Conservation (phyloP, 2,888 invertebrate genomes). For the Saturnia japonica region DNA sequence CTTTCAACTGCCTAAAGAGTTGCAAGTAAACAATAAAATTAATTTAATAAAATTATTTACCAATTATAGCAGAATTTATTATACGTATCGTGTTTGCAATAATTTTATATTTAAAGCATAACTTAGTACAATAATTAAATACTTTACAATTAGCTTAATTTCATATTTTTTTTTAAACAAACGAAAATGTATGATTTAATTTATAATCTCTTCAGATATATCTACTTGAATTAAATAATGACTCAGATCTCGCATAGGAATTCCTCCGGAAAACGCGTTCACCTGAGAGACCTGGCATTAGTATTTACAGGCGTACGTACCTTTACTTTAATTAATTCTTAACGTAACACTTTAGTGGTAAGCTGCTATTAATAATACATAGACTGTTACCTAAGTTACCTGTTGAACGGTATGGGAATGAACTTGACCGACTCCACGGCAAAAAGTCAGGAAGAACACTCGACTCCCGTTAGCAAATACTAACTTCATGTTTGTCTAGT, state of each 20-base stretch:
- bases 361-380: conserved; percentile 59
- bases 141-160: too few species aligned
- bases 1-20: not conserved
- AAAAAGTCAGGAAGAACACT: not conserved
- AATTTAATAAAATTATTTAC: too few species aligned
- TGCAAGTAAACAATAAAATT: too few species aligned
- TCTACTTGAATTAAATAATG: not conserved
- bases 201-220: too few species aligned
- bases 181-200: too few species aligned
- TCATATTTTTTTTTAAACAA: too few species aligned
- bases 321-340: conserved; percentile 46
- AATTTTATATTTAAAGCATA: too few species aligned
- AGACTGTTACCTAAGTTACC: conserved; percentile 39
- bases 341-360: conserved; percentile 48
- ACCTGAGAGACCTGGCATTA: conserved; percentile 25
- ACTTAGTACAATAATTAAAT: too few species aligned
- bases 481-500: not conserved
- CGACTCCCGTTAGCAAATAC: not conserved
- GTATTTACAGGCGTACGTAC: conserved; percentile 39
- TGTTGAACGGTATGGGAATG: conserved; percentile 4
- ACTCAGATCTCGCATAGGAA: not conserved
- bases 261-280: conserved; percentile 3
- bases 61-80: too few species aligned
- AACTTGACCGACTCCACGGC: conserved; percentile 6
- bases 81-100: too few species aligned